Percentiles rank a stretch among this genome's conserved stretches.
Evolutionary conservation across 2,113 vertebrate genomes (phyloP).

Genomic region (Cariama cristata): DNA sequence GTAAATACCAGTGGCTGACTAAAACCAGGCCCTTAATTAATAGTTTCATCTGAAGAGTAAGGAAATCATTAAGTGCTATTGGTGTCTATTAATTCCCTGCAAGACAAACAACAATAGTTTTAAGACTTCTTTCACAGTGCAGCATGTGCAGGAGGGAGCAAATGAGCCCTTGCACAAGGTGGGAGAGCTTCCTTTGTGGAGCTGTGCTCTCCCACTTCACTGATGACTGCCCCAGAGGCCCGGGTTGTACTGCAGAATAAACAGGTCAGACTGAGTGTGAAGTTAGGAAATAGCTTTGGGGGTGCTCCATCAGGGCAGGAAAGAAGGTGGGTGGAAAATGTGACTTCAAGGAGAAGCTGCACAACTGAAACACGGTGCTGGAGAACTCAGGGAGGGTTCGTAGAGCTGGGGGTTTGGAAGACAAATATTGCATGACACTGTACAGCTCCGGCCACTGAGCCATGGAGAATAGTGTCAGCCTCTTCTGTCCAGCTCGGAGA

Average conservation of each 20-base stretch:
- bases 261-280: background rate
- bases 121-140: background rate
- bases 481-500: background rate
- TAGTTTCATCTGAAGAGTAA: slow-evolving; percentile 33
- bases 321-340: background rate
- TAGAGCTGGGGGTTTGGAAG: background rate
- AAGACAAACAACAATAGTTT: background rate
- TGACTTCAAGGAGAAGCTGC: background rate
- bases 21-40: slow-evolving; percentile 47
- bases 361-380: fast-evolving
- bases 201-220: background rate
- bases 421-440: background rate
- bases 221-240: background rate
- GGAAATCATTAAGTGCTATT: slow-evolving; percentile 50
- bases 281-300: background rate
- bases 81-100: slow-evolving; percentile 23
- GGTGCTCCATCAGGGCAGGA: background rate
- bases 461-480: background rate
- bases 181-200: background rate
- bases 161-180: background rate
- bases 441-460: background rate
- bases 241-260: background rate
- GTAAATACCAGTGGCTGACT: slow-evolving; percentile 34
- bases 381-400: background rate
- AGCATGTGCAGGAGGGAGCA: background rate